These are phyloP conservation scores for Nasonovia ribisnigri DNA, from an alignment of 2,888 invertebrate genomes.

Conservation along the genomic window DNA sequence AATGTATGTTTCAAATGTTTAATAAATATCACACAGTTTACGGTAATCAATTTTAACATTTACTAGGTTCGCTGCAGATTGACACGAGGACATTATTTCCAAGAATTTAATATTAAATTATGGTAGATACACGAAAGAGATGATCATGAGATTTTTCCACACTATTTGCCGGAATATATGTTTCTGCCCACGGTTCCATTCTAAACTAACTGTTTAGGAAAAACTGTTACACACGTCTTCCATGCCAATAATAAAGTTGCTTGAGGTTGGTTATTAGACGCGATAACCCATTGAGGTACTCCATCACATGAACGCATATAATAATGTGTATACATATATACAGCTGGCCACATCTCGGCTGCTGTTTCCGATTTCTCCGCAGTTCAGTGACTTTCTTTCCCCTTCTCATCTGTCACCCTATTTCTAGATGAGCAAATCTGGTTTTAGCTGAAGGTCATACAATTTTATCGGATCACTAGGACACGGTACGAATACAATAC, in stretches of 20 bases:
- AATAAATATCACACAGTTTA: not conserved
- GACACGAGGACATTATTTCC: not conserved
- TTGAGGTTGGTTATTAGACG: conserved; percentile 26
- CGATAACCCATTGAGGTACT: conserved; percentile 16
- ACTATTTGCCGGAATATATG: not conserved
- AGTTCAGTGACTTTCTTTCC: conserved; percentile 61
- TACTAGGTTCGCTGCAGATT: not conserved
- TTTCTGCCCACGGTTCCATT: not conserved
- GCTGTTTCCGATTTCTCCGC: conserved; percentile 58
- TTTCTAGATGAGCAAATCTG: conserved; percentile 54
- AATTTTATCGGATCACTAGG: conserved; percentile 59
- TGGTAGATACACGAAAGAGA: not conserved
- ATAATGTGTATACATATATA: not conserved
- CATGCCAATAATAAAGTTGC: conserved; percentile 27
- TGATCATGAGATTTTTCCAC: not conserved
- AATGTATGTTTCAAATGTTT: not conserved
- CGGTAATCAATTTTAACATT: not conserved
- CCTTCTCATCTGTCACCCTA: conserved; percentile 36
- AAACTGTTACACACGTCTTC: conserved; percentile 41
- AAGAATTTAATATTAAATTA: not conserved
- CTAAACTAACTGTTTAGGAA: conserved; percentile 27
- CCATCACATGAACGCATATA: not conserved
- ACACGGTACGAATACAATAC: conserved; percentile 41
- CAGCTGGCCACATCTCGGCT: conserved; percentile 16
- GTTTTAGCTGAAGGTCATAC: conserved; percentile 55